Evolutionary conservation across 1,140 invertebrate genomes (phyloP).

Genomic region (Drosophila azteca): DNA sequence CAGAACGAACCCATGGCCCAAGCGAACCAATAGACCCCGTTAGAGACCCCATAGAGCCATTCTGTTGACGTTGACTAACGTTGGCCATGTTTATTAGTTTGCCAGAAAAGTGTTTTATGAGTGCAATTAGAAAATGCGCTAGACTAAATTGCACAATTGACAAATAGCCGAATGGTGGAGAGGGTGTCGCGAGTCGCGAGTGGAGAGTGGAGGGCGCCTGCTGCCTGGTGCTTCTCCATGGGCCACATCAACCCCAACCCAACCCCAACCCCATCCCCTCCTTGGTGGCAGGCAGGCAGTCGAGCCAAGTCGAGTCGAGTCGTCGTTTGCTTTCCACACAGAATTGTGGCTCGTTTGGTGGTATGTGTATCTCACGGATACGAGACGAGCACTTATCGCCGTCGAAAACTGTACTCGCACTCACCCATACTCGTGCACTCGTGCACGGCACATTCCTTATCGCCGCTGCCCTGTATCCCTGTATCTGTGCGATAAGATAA

Average conservation of each 20-base stretch:
- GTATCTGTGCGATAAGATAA: slow-evolving; percentile 68
- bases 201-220: background rate
- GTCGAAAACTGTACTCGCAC: slow-evolving; percentile 38
- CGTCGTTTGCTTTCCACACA: no score
- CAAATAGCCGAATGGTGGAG: slow-evolving; percentile 45
- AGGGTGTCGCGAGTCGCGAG: background rate
- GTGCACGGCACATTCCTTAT: slow-evolving; percentile 41
- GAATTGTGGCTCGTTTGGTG: background rate
- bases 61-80: slow-evolving; percentile 61
- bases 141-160: slow-evolving; percentile 77
- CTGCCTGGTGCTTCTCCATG: no score
- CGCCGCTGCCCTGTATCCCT: slow-evolving; percentile 19
- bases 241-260: background rate
- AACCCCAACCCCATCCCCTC: slow-evolving; percentile 34
- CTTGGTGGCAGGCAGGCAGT: slow-evolving; percentile 23
- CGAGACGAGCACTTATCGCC: slow-evolving; percentile 58
- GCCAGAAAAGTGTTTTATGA: slow-evolving; percentile 78
- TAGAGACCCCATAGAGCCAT: slow-evolving; percentile 11
- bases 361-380: slow-evolving; percentile 78
- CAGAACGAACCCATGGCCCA: no score
- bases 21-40: background rate
- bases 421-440: slow-evolving; percentile 9
- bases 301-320: background rate
- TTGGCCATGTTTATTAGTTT: slow-evolving; percentile 69
- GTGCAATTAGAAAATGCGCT: slow-evolving; percentile 78